These are phyloP conservation scores for Anas bahamensis DNA, from an alignment of 2,797 vertebrate species.

Conservation along the genomic window DNA sequence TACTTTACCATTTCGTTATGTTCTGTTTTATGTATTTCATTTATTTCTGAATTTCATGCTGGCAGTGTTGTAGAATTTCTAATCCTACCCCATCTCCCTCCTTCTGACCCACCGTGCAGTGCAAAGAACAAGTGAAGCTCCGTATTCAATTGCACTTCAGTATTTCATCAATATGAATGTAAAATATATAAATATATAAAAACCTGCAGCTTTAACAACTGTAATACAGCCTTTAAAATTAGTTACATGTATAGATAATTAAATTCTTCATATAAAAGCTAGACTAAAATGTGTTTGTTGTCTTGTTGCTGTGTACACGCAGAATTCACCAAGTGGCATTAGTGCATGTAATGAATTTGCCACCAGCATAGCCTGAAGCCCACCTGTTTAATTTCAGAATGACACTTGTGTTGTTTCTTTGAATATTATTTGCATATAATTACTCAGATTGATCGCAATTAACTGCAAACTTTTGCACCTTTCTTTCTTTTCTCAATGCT, in stretches of 20 bases:
- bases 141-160: conserved; percentile 77
- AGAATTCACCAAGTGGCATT: neutral
- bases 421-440: neutral
- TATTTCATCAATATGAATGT: conserved; percentile 88
- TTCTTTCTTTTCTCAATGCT: neutral
- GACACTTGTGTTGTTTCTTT: neutral
- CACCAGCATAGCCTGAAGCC: neutral
- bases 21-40: neutral
- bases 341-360: neutral
- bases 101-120: conserved; percentile 7
- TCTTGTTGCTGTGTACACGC: conserved; percentile 69
- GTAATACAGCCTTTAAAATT: conserved; percentile 88
- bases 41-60: conserved; percentile 26
- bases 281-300: conserved; percentile 81
- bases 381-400: neutral
- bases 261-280: conserved; percentile 89
- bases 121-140: conserved; percentile 64
- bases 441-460: neutral
- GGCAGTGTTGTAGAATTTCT: conserved; percentile 17
- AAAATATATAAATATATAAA: conserved; percentile 88
- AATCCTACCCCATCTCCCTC: conserved; percentile 3
- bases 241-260: conserved; percentile 89
- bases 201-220: conserved; percentile 88
- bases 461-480: neutral
- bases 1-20: conserved; percentile 19